phyloP scores from a whole-genome alignment of 2,888 invertebrate genomes.

The Mythimna loreyi region DNA sequence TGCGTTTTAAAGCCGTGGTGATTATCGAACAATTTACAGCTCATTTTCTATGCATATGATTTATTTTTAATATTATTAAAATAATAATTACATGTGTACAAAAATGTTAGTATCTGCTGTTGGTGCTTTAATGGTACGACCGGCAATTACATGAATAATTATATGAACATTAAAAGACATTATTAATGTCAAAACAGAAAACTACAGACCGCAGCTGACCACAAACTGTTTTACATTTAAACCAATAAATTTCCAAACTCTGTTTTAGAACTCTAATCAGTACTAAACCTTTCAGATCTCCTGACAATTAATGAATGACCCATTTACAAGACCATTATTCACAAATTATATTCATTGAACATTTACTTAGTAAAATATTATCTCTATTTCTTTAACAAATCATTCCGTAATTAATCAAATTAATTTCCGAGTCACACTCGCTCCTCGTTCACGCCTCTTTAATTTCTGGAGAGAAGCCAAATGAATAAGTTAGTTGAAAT shows the following conservation, averaged over 20 bases:
- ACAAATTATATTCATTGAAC: conserved; percentile 40
- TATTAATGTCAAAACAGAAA: no score
- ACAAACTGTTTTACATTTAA: background rate
- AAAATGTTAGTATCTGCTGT: no score
- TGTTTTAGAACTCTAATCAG: background rate
- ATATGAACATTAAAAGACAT: no score
- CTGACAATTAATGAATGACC: conserved; percentile 2
- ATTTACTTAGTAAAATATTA: conserved; percentile 30
- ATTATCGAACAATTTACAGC: no score
- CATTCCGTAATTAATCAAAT: conserved; percentile 61
- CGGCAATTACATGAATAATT: no score
- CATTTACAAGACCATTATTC: conserved; percentile 15
- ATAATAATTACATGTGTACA: no score
- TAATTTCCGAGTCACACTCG: conserved; percentile 55
- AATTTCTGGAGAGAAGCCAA: conserved; percentile 65
- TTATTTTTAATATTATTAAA: no score
- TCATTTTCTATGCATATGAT: no score
- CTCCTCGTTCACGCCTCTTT: conserved; percentile 52
- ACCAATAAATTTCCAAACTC: background rate
- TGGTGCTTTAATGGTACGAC: no score
- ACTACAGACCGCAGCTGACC: no score
- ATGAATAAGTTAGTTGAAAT: conserved; percentile 53
- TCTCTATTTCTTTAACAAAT: conserved; percentile 53
- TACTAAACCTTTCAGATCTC: background rate
- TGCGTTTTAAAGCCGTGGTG: no score